phyloP scores from a whole-genome alignment of 2,113 vertebrate genomes.

The Barbus barbus region DNA sequence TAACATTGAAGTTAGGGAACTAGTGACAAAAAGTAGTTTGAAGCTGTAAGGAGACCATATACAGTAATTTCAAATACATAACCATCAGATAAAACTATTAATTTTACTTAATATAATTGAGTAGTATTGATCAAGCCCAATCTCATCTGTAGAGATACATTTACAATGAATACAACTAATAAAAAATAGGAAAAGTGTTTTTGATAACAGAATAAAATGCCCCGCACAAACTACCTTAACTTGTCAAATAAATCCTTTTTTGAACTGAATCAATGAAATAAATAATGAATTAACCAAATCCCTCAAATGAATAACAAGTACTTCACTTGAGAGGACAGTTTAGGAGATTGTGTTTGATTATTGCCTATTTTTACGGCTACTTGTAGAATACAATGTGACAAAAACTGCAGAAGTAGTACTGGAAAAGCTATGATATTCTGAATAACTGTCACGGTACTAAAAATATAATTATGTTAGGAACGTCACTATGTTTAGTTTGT shows the following conservation, averaged over 20 bases:
- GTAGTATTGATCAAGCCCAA: neutral
- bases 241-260: neutral
- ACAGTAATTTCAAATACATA: neutral
- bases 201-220: neutral
- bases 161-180: neutral
- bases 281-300: neutral
- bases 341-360: neutral
- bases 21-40: neutral
- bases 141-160: neutral
- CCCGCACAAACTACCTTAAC: neutral
- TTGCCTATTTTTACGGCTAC: neutral
- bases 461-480: neutral
- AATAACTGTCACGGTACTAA: neutral
- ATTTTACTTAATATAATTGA: neutral
- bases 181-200: neutral
- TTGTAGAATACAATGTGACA: neutral
- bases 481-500: neutral
- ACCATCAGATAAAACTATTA: neutral
- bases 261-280: neutral
- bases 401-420: neutral
- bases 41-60: neutral
- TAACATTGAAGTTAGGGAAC: neutral
- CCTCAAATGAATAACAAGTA: neutral
- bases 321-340: neutral
- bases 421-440: neutral